Evolutionary conservation across 2,888 invertebrate genomes (phyloP).

Genomic region (Acholoe squamosa): DNA sequence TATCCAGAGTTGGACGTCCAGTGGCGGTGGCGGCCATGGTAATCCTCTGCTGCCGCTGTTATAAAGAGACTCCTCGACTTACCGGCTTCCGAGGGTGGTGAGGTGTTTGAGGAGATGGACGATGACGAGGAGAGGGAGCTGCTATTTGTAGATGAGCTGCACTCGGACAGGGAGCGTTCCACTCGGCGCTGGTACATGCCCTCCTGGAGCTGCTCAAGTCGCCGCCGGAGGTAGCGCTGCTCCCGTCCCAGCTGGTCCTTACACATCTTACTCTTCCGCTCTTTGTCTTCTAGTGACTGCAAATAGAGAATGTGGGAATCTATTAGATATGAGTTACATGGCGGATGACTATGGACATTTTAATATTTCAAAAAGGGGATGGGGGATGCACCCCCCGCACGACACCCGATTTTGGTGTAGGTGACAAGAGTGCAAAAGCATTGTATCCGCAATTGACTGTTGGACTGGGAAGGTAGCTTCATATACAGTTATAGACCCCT

Average conservation of each 20-base stretch:
- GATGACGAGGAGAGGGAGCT: constrained; percentile 6
- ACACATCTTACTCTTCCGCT: constrained; percentile 54
- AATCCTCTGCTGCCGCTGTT: background rate
- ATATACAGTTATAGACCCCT: too few relatives aligned
- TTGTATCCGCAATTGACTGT: too few relatives aligned
- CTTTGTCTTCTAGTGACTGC: constrained; percentile 67
- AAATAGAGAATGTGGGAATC: too few relatives aligned
- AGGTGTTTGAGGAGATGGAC: constrained; percentile 22
- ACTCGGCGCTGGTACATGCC: constrained; percentile 66
- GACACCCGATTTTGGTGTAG: too few relatives aligned
- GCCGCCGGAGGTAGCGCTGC: constrained; percentile 65
- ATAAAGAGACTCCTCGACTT: background rate
- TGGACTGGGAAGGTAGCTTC: too few relatives aligned
- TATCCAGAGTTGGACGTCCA: constrained; percentile 6
- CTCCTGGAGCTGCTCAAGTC: constrained; percentile 64
- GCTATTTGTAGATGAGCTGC: constrained; percentile 57
- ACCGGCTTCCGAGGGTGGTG: constrained; percentile 63
- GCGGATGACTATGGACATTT: too few relatives aligned
- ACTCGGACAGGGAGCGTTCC: constrained; percentile 65
- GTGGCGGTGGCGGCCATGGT: background rate
- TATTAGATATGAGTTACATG: too few relatives aligned
- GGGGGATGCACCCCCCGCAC: too few relatives aligned
- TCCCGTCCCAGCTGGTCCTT: constrained; percentile 65
- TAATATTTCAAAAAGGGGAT: too few relatives aligned
- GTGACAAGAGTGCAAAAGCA: too few relatives aligned